phyloP scores from a whole-genome alignment of 1,140 invertebrate species.

The Drosophila pachea region DNA sequence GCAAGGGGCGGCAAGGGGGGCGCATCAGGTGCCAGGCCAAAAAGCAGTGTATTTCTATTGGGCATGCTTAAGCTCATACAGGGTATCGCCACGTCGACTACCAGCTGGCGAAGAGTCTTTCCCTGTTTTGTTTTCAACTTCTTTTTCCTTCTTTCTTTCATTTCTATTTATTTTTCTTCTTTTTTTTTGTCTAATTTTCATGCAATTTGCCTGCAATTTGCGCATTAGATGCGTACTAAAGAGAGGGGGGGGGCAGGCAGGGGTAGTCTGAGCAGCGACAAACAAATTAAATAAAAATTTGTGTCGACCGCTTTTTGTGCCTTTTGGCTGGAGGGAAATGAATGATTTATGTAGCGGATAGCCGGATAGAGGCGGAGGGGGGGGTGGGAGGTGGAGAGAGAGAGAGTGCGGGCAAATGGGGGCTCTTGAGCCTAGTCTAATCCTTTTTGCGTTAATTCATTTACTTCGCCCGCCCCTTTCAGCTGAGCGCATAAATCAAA shows the following conservation, averaged over 20 bases:
- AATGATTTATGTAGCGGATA: constrained; percentile 53
- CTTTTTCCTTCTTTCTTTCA: background rate
- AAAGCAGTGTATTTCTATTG: no score
- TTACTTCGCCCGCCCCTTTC: constrained; percentile 56
- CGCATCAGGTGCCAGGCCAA: no score
- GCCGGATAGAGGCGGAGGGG: background rate
- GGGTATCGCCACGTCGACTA: background rate
- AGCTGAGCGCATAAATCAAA: constrained; percentile 49
- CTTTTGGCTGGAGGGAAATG: constrained; percentile 47
- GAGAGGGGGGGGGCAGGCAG: constrained; percentile 7
- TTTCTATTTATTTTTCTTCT: background rate
- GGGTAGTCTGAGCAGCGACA: constrained; percentile 27
- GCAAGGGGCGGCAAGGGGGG: no score
- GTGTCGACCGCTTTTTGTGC: constrained; percentile 33
- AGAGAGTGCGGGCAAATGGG: background rate
- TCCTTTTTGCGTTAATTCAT: constrained; percentile 67
- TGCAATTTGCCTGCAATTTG: constrained; percentile 67
- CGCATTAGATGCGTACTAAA: constrained; percentile 1
- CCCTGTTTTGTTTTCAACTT: background rate
- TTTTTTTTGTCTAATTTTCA: constrained; percentile 36
- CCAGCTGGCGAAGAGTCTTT: background rate
- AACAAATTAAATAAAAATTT: constrained; percentile 62
- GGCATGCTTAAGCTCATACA: no score
- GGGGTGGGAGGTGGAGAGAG: background rate
- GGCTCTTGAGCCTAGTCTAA: constrained; percentile 17